Conservation (phyloP, 2,113 vertebrate genomes). For the Boulengeromyrus knoepffleri region DNA sequence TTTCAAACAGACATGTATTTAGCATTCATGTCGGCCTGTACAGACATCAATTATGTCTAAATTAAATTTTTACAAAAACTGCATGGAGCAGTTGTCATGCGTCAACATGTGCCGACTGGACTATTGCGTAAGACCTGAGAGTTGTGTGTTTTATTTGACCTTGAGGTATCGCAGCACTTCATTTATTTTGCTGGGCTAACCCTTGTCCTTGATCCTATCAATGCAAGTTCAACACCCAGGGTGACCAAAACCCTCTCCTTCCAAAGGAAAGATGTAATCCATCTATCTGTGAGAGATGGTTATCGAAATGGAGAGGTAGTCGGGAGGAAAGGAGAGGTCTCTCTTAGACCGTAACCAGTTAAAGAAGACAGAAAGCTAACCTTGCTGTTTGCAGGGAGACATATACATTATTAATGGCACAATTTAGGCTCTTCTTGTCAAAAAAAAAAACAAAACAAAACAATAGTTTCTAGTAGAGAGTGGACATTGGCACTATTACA, state of each 20-base stretch:
- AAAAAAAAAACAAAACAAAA: constrained; percentile 56
- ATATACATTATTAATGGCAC: constrained; percentile 28
- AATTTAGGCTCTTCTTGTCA: constrained; percentile 54
- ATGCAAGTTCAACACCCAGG: constrained; percentile 13
- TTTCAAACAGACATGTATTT: neutral
- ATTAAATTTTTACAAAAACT: neutral
- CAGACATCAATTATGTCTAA: neutral
- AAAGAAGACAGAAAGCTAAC: constrained; percentile 1
- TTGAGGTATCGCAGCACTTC: neutral
- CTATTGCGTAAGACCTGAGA: neutral
- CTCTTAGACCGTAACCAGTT: neutral
- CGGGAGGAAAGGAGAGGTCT: neutral
- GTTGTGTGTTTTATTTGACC: constrained; percentile 11
- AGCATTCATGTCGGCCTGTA: neutral
- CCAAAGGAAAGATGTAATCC: constrained; percentile 21
- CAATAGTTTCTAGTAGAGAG: neutral
- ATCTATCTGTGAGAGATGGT: constrained; percentile 17
- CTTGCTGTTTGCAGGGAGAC: constrained; percentile 11
- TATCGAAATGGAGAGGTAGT: constrained; percentile 1
- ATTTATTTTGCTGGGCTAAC: neutral
- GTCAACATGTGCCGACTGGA: neutral
- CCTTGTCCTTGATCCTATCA: constrained; percentile 20
- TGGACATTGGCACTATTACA: neutral
- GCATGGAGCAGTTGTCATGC: neutral
- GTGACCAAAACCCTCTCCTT: constrained; percentile 15